Base-by-base conservation (phyloP, 2,113 vertebrate species). In the Myiopsitta monachus region DNA sequence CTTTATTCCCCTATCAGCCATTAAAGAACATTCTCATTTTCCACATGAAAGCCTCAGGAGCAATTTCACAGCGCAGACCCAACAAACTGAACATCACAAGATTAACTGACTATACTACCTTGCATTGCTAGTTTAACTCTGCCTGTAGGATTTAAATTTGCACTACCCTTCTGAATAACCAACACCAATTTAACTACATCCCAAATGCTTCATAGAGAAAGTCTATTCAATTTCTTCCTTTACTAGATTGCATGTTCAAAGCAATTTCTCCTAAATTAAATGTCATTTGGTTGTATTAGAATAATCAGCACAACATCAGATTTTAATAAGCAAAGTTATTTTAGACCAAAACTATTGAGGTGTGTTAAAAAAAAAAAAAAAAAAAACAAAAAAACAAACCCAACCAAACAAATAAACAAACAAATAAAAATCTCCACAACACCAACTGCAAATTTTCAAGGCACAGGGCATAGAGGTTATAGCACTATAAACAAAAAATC, bases 1-100 rank as follows among this genome's bases (percentile, higher is more conserved):
- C 97, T 98, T 97, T 98, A 97, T 98, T 98, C 98, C 98, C 98
- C 91, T 79, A 94, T 96, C 98, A 97, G 95, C 98, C 95, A 83
- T 98, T 98, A 98, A 96, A 96, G 97, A 98, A 97, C 97, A 97
- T 98, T 98, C 98, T 98, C 97, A 98, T 98, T 98, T 98, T 98
- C 98, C 98, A 98, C 98, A 98, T 98, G 98, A 97, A 98, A 98
- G 98, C 97, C 96, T 97, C 94, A 98, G 96, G 96, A 98, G 97
- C 95, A 96, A 94, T 98, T 98, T 97, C 96, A 94, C 96, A 97
- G 97, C 6, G 3, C 91, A 97, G 94, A 97, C 97, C 97, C 96
- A 97, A 91, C 96, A 98, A 95, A 98, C 97, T 96, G 97, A 98
- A 94, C 89, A 91, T 94, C 90, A 92, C 87, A 97, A 98, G 97